phyloP scores from a whole-genome alignment of 2,113 vertebrate genomes.

The Carassius carassius region DNA sequence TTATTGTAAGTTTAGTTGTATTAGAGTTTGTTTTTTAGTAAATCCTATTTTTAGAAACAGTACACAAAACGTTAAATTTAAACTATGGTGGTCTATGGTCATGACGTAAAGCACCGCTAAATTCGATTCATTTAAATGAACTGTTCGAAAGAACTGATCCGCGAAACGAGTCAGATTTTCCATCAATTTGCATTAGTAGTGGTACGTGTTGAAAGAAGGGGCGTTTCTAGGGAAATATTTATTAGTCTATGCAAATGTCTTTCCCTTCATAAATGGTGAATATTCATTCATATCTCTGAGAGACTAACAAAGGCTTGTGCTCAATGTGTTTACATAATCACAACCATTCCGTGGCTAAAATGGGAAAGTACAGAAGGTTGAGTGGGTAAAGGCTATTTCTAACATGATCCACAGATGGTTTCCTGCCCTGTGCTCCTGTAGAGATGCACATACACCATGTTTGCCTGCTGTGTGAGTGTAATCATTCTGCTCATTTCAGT shows the following conservation, averaged over 20 bases:
- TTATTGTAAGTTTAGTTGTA: neutral
- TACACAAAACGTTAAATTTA: neutral
- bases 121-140: neutral
- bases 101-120: neutral
- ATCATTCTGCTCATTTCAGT: conserved; percentile 4
- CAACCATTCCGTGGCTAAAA: neutral
- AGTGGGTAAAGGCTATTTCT: neutral
- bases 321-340: neutral
- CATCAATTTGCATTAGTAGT: neutral
- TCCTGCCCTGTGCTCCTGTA: neutral
- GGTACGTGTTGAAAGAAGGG: conserved; percentile 15
- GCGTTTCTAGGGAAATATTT: neutral
- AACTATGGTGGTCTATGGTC: neutral
- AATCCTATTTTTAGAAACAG: neutral
- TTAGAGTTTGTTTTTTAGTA: neutral
- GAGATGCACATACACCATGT: conserved; percentile 6
- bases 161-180: neutral
- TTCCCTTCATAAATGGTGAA: neutral
- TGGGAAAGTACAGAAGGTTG: neutral
- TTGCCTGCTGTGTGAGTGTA: neutral
- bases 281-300: conserved; percentile 19
- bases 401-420: conserved; percentile 26
- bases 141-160: neutral
- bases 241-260: neutral
- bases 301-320: neutral